Evolutionary conservation across 2,888 invertebrate genomes (phyloP), one percentile per base, ranked within the genome.

Genomic region (Tachina fera): DNA sequence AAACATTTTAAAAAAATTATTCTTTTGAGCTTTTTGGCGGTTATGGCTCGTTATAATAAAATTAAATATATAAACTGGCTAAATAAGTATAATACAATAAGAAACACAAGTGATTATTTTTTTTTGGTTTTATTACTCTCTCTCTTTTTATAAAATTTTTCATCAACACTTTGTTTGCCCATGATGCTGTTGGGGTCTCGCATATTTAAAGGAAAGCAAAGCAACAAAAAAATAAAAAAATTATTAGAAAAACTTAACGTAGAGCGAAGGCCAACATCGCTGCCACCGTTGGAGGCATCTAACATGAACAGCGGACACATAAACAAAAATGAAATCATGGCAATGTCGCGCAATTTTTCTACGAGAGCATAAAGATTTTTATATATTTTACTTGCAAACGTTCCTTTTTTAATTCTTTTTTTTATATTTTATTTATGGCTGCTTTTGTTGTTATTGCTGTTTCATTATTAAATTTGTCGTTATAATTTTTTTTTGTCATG

Each of bases 181-280:
- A 47, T 22, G 19, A 71, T 76, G 47, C 39, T 78, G 45, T 45
- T 75, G 53, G 47, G 74, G 68, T 70, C 74, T 67, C 41, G 63
- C 22, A 56, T 68, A 56, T 71, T 72, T 60, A 60, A 39, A 65
- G 58, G 39, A 47, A 56, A 49, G 31, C n/a, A 49, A 19, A 72
- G 4, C 31, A 31, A 31, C 71, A 51, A 70, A 75, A 60, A 74
- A 22, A 8, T 53, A 9, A 45, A n/a, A n/a, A n/a, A n/a, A n/a
- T 70, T 41, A 60, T 70, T 75, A 63, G 65, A 70, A 76, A 61
- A 53, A 22, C 58, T 75, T 60, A 65, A 78, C 78, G 43, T 53
- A 68, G 61, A 78, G 58, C 70, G 78, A 85, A 82, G 82, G 82
- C 74, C 78, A 78, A 47, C 51, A 65, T 51, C n/a, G 70, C 60